Evolutionary conservation across 2,888 invertebrate genomes (phyloP).

Genomic region (Anoplius nigerrimus): DNA sequence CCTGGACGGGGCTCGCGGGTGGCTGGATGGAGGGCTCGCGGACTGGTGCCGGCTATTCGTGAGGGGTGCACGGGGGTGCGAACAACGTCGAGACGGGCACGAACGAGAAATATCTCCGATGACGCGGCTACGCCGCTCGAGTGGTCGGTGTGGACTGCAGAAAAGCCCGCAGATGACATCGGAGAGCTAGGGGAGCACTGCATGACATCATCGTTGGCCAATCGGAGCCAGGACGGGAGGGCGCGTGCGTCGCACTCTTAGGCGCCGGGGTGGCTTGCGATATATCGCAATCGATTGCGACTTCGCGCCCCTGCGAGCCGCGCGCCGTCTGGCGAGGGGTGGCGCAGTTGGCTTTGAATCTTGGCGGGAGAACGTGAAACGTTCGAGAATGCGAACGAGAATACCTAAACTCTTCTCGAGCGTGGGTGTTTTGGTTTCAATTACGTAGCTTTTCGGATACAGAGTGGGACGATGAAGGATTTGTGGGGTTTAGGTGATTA

Average conservation of each 20-base stretch:
- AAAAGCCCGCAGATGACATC: constrained; percentile 73
- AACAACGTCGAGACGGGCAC: constrained; percentile 1
- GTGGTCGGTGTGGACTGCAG: constrained; percentile 72
- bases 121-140: constrained; percentile 69
- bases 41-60: constrained; percentile 22
- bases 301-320: constrained; percentile 58
- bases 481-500: no score
- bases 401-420: not conserved
- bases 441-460: no score
- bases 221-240: constrained; percentile 44
- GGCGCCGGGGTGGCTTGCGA: constrained; percentile 57
- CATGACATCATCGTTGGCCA: constrained; percentile 73
- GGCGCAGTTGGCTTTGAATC: constrained; percentile 30
- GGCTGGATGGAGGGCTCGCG: constrained; percentile 8
- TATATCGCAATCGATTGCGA: constrained; percentile 73
- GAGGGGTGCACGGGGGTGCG: constrained; percentile 19
- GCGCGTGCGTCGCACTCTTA: constrained; percentile 53
- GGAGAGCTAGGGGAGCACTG: constrained; percentile 71
- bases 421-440: no score
- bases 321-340: constrained; percentile 22
- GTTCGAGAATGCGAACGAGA: not conserved
- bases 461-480: no score
- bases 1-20: constrained; percentile 2
- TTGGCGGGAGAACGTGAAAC: constrained; percentile 36
- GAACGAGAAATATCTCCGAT: constrained; percentile 44